Evolutionary conservation across 2,113 vertebrate species (phyloP).

Genomic region (Petromus typicus): DNA sequence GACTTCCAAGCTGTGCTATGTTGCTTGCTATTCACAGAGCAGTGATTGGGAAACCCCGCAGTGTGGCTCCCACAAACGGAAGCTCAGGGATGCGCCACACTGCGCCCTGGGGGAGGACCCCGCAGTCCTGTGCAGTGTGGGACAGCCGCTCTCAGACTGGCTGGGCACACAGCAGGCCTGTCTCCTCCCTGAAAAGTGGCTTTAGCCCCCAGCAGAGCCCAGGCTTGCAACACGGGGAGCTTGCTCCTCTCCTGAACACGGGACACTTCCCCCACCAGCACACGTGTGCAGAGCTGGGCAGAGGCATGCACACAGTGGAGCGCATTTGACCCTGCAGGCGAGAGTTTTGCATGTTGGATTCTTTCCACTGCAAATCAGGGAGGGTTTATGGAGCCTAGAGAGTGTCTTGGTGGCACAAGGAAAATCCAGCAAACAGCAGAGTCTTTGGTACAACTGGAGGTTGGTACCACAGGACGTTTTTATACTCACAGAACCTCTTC

Average conservation of each 20-base stretch:
- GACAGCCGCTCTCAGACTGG: too few species aligned
- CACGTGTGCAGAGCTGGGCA: constrained; percentile 61
- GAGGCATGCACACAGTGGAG: neutral
- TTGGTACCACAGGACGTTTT: too few species aligned
- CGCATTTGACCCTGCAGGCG: constrained; percentile 36
- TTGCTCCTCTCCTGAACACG: constrained; percentile 71
- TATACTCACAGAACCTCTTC: accelerated
- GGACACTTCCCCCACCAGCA: constrained; percentile 53
- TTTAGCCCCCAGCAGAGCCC: neutral
- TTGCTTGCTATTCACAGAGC: neutral
- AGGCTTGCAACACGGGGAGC: neutral
- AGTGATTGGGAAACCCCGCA: accelerated
- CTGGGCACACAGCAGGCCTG: neutral
- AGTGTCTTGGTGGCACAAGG: neutral
- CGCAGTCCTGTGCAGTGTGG: neutral
- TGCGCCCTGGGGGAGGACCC: neutral
- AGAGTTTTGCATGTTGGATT: constrained; percentile 58
- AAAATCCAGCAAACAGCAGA: neutral
- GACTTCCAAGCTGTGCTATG: neutral
- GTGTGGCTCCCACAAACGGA: neutral
- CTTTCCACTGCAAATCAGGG: neutral
- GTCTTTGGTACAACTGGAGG: neutral
- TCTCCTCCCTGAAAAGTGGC: neutral
- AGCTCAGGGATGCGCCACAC: neutral
- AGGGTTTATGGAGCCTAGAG: neutral